Conservation (phyloP, 2,888 invertebrate genomes). For the Acrocyrtus sp. region DNA sequence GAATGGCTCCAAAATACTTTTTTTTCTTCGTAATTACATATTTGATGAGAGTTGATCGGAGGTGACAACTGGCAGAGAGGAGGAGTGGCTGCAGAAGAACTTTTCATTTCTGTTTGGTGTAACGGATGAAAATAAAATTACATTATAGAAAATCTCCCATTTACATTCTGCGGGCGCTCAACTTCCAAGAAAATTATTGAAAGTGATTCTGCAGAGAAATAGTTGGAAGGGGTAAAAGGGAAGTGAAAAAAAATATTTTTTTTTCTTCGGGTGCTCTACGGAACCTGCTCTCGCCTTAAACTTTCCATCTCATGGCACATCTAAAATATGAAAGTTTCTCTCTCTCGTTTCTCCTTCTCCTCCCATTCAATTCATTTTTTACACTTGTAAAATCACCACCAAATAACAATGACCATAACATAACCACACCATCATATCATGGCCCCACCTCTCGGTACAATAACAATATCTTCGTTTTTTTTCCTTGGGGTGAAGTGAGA, state of each 20-base stretch:
- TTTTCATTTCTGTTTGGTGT: neutral
- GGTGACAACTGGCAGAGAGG: neutral
- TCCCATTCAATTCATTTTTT: too few relatives aligned
- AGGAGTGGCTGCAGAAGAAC: neutral
- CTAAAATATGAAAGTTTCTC: too few relatives aligned
- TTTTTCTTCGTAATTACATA: neutral
- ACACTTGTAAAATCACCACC: neutral
- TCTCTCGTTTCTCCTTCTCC: too few relatives aligned
- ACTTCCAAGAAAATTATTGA: too few relatives aligned
- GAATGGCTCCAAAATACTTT: neutral
- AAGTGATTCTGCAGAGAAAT: too few relatives aligned
- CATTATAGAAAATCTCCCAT: neutral
- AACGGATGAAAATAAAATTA: neutral
- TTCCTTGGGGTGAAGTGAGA: conserved; percentile 36
- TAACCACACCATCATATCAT: neutral
- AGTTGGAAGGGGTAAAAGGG: too few relatives aligned
- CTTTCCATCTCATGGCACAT: neutral
- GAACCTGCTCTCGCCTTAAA: too few relatives aligned
- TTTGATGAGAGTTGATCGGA: neutral
- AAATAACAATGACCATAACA: neutral
- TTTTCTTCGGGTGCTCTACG: too few relatives aligned
- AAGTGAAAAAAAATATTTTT: too few relatives aligned
- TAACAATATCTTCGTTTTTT: too few relatives aligned
- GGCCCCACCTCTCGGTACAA: too few relatives aligned
- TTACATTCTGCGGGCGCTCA: too few relatives aligned